Percentiles rank a stretch among this genome's conserved stretches.
Evolutionary conservation across 2,888 invertebrate genomes (phyloP).

Genomic region (Euplagia quadripunctaria): DNA sequence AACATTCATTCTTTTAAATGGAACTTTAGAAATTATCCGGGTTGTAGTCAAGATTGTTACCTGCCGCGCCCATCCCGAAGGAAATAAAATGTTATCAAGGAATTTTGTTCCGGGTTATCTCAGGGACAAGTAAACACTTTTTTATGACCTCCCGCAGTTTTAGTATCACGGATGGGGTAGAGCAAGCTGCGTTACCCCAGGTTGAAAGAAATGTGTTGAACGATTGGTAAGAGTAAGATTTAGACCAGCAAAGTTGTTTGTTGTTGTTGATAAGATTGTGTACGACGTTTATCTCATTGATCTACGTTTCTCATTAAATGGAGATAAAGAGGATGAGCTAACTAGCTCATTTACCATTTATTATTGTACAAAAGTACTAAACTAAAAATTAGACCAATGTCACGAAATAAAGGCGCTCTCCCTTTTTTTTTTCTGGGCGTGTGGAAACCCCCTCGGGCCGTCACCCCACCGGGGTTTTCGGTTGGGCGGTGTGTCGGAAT

Average conservation of each 20-base stretch:
- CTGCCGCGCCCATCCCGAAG: constrained; percentile 66
- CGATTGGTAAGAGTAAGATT: neutral
- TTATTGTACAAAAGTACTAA: no score
- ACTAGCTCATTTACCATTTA: neutral
- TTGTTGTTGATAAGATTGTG: neutral
- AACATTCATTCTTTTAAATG: constrained; percentile 41
- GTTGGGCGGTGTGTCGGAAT: no score
- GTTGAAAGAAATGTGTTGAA: constrained; percentile 10
- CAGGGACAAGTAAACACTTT: constrained; percentile 83
- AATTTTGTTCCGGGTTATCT: constrained; percentile 84
- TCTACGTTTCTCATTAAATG: neutral
- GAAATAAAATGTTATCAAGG: constrained; percentile 85
- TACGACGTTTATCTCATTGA: neutral
- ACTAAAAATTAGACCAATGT: no score
- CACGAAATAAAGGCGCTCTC: no score
- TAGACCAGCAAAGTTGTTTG: neutral
- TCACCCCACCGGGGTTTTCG: no score
- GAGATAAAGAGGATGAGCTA: neutral
- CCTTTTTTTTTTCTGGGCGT: no score
- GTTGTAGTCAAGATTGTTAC: constrained; percentile 61
- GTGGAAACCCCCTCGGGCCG: no score
- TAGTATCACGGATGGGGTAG: constrained; percentile 59
- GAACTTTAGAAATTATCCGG: constrained; percentile 53
- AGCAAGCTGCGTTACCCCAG: constrained; percentile 28
- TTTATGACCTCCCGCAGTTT: constrained; percentile 80